Base-by-base conservation (phyloP, 2,113 vertebrate genomes). In the Sylvietta virens region DNA sequence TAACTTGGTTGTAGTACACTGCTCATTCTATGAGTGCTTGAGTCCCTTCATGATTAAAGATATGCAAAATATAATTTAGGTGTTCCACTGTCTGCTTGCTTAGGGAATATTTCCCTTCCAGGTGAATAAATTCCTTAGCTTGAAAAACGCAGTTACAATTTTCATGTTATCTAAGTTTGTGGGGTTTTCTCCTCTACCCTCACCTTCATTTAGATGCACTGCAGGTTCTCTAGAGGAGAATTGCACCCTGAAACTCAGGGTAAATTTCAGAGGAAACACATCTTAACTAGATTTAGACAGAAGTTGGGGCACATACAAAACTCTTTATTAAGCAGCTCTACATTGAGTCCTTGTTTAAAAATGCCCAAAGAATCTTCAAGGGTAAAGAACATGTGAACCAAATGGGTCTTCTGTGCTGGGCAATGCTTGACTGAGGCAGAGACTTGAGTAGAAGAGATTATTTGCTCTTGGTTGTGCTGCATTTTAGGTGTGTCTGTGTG, bases 391-490 rank as follows among this genome's bases (percentile, higher is more conserved):
- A 47, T 1, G 1, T 9, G 33, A 54, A 51, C 24, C 2, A 1
- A 44, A 53, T 33, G 33, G 10, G 10, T 56, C 6, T 45, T n/a
- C 14, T 10, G 1, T 27, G 19, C 13, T 12, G 27, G 37, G 8
- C 5, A 50, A 24, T 9, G 3, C 11, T 30, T 58, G 16, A 26
- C 30, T 0, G 3, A 60, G 70, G 40, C 23, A 45, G 44, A 72
- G 23, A 30, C 6, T 45, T 0, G 2, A n/a, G 21, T 1, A 39
- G 39, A 33, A 47, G 30, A 45, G 37, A 13, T 16, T 4, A 17
- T 56, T 89, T 78, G n/a, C n/a, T 76, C 17, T 61, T 18, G 15
- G 28, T 39, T 15, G 47, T 81, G 39, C 27, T 16, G 1, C 11
- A 11, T 33, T 84, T 44, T 33, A 60, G 53, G 10, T 22, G 57